Evolutionary conservation across 2,888 invertebrate genomes (phyloP).

Genomic region (Nomada flava): DNA sequence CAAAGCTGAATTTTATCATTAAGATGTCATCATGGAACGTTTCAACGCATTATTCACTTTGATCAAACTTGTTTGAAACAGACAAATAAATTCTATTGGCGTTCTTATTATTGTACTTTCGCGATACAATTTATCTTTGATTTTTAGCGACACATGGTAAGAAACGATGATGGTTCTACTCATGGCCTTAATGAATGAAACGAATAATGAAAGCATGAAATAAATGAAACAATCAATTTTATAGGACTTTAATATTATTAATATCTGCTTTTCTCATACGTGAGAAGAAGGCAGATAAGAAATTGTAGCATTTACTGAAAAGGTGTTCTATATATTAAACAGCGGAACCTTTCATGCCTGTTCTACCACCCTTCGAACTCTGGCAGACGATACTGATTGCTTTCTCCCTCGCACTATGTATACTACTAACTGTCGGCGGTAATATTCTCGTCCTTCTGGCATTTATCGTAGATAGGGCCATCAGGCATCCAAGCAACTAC

Average conservation of each 20-base stretch:
- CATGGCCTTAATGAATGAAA: no score
- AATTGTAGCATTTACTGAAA: slow-evolving; percentile 16
- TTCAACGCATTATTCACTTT: not conserved
- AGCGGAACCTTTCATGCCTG: slow-evolving; percentile 63
- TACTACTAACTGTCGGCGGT: slow-evolving; percentile 96
- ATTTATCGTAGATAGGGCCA: slow-evolving; percentile 96
- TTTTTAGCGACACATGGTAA: no score
- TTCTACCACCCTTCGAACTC: slow-evolving; percentile 92
- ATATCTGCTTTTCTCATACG: not conserved
- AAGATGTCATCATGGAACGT: not conserved
- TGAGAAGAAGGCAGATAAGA: not conserved
- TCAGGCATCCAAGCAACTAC: slow-evolving; percentile 99
- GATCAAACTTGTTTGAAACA: no score
- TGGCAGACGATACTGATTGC: slow-evolving; percentile 97
- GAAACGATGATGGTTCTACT: no score
- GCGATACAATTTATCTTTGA: no score
- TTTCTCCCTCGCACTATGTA: slow-evolving; percentile 93
- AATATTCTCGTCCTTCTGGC: slow-evolving; percentile 98
- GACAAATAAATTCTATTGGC: no score
- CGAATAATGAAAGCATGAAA: no score
- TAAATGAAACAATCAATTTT: no score
- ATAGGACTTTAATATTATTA: not conserved
- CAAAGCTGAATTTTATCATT: not conserved
- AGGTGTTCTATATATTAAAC: slow-evolving; percentile 35
- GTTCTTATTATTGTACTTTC: no score